A percentile compares a stretch with the other conserved stretches of the same genome.
phyloP scores from a whole-genome alignment of 2,113 vertebrate species.

The Orycteropus afer region DNA sequence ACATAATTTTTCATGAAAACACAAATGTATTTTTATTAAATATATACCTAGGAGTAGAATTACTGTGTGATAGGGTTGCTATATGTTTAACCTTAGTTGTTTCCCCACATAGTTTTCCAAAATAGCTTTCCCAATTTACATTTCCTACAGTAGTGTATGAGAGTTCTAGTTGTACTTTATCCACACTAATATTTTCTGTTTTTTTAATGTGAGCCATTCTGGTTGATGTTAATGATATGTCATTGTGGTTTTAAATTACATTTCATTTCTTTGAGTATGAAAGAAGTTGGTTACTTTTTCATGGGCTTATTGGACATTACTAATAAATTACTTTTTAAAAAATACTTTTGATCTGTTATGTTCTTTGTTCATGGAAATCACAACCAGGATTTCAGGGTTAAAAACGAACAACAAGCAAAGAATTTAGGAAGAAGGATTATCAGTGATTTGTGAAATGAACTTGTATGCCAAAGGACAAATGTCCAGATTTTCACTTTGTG shows the following conservation, averaged over 20 bases:
- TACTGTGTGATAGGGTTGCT: neutral
- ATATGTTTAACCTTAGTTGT: neutral
- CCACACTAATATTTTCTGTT: neutral
- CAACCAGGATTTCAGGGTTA: conserved; percentile 5
- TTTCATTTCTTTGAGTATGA: conserved; percentile 25
- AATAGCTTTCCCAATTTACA: neutral
- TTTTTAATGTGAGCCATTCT: neutral
- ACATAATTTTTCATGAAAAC: neutral
- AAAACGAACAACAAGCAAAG: neutral
- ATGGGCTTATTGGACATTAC: neutral
- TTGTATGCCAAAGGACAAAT: neutral
- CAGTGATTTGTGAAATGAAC: neutral
- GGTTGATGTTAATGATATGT: neutral
- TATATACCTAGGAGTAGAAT: neutral
- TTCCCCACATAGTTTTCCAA: neutral
- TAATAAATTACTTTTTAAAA: neutral
- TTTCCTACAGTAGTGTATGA: neutral
- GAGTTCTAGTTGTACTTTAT: neutral
- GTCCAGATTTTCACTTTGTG: neutral
- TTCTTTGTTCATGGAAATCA: conserved; percentile 33
- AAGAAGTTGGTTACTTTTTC: conserved; percentile 9
- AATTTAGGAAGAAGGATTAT: neutral
- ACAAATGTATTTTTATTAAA: neutral
- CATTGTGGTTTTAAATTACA: neutral
- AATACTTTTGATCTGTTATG: neutral